These are phyloP conservation scores for Cyprinodon tularosa DNA, from an alignment of 2,113 vertebrate species.

Conservation along the genomic window DNA sequence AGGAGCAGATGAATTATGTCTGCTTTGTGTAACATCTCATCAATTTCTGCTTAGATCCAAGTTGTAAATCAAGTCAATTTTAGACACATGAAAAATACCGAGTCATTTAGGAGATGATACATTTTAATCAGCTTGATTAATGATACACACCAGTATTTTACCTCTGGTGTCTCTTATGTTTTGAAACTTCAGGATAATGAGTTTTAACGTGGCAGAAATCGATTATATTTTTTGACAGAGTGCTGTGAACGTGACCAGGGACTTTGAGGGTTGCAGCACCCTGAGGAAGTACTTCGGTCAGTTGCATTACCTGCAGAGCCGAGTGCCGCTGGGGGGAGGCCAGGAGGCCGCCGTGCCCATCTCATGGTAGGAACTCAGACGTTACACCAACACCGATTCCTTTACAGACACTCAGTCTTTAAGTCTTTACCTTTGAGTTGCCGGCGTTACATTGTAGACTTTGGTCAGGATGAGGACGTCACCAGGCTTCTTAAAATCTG, in stretches of 20 bases:
- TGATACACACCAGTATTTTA: neutral
- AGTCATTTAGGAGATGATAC: neutral
- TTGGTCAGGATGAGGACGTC: neutral
- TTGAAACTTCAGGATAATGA: neutral
- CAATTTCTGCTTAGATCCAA: neutral
- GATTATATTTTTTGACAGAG: constrained; percentile 56
- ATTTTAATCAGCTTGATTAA: neutral
- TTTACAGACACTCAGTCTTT: neutral
- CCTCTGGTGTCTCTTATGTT: neutral
- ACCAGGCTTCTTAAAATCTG: neutral
- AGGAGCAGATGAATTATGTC: neutral
- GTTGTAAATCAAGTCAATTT: constrained; percentile 1
- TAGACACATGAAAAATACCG: neutral
- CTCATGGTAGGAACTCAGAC: constrained; percentile 83
- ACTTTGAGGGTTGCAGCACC: constrained; percentile 97
- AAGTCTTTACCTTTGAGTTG: neutral
- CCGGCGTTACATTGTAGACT: neutral
- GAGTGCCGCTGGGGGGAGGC: constrained; percentile 89
- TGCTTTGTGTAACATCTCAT: constrained; percentile 4
- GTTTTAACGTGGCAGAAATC: constrained; percentile 5
- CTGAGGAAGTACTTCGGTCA: constrained; percentile 96
- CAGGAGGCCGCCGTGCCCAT: constrained; percentile 91
- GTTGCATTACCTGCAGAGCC: constrained; percentile 96
- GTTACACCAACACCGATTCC: neutral
- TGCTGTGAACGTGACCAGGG: constrained; percentile 90